Evolutionary conservation across 92 coral and sea anemone genomes (phyloP), one percentile per base, ranked within the genome.

Genomic region (Paragorgia papillata): DNA sequence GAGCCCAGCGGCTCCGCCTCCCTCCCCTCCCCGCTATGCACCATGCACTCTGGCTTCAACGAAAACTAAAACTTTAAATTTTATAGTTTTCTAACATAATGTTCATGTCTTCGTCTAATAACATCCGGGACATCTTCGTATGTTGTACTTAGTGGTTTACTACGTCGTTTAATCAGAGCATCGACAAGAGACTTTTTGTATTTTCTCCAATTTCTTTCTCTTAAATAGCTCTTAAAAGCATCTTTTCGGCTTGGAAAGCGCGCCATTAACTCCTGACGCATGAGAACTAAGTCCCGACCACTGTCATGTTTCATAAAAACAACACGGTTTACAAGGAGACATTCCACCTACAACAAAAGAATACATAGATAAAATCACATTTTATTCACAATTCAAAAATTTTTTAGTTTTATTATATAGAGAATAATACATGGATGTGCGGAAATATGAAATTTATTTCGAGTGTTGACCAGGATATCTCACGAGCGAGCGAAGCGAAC

Each of bases 131-230:
- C 93, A 62, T 94, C 98, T 12, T 83, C 75, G 63, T 74, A 88
- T 31, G 85, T 90, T 19, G 98, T 83, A 21, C 25, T 65, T 6
- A 85, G 83, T 17, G 94, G 87, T 37, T 89, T 89, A 29, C 88
- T 73, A 31, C 83, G 88, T 34, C 87, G 75, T 25, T 78, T 66
- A 13, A 94, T 60, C 29, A 94, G 84, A 25, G 90, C 98, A 32
- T 90, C 91, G 31, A 90, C 79, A 19, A 92, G 75, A 33, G 53
- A 81, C 80, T 90, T 94, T 73, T 87, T 94, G 90, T 90, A 94
- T 75, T 81, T 73, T 55, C 87, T 94, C 98, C 98, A 94, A 69
- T 83, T 86, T 68, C 84, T 70, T 57, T 87, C 94, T 50, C 84
- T 83, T 15, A 71, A 29, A 66, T 86, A 94, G 27, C 83, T 79